Conservation (phyloP, 2,888 invertebrate genomes). For the Lithophane ornitopus region DNA sequence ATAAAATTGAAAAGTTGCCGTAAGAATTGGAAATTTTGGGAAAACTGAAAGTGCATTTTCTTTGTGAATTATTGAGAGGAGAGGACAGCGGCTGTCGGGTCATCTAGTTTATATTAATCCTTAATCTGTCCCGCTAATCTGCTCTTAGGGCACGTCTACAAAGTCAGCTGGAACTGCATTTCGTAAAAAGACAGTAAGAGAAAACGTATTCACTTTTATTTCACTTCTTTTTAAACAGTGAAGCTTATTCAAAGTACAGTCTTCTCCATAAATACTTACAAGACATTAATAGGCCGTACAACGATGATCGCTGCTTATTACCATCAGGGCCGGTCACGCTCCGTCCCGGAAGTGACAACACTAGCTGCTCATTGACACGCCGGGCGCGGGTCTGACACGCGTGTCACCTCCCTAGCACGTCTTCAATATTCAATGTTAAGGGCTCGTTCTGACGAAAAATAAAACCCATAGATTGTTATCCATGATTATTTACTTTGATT, state of each 20-base stretch:
- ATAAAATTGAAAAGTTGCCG: background rate
- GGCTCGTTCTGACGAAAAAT: conserved; percentile 39
- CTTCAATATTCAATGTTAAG: conserved; percentile 68
- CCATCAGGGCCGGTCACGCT: conserved; percentile 70
- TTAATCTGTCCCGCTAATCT: background rate
- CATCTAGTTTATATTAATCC: background rate
- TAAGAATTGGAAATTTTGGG: background rate
- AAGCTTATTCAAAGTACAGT: conserved; percentile 34
- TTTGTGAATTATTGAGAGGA: background rate
- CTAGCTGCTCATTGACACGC: conserved; percentile 69
- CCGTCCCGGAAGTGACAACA: conserved; percentile 72
- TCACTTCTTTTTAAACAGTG: background rate
- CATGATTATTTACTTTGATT: background rate
- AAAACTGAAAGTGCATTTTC: background rate
- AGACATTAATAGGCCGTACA: conserved; percentile 66
- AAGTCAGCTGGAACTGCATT: background rate
- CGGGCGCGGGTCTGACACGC: conserved; percentile 67
- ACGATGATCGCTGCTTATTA: conserved; percentile 66
- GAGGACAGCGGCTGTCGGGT: background rate
- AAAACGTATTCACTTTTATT: background rate
- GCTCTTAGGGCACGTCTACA: background rate
- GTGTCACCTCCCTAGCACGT: conserved; percentile 67
- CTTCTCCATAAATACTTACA: conserved; percentile 61
- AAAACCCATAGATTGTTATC: too few relatives aligned
- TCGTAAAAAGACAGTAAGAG: background rate